Evolutionary conservation across 2,888 invertebrate genomes (phyloP).

Genomic region (Polyommatus iphigenia): DNA sequence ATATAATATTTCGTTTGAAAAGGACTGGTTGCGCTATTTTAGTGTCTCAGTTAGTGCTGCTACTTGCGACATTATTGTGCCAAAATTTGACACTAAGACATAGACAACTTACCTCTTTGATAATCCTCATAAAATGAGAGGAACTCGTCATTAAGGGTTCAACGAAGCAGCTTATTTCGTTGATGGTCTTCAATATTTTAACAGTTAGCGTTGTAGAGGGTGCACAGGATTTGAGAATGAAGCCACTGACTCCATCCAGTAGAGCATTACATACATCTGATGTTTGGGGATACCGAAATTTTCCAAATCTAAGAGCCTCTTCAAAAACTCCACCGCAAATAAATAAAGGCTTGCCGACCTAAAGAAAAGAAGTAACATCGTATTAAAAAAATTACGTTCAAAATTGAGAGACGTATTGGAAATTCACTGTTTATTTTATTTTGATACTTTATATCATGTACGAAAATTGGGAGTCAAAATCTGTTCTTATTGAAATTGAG

Average conservation of each 20-base stretch:
- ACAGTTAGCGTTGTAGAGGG: conserved; percentile 44
- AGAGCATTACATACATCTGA: conserved; percentile 59
- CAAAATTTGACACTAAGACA: too few species aligned
- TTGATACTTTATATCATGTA: background rate
- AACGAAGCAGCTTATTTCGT: conserved; percentile 52
- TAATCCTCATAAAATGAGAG: conserved; percentile 49
- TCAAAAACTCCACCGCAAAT: conserved; percentile 59
- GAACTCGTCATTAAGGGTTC: conserved; percentile 54
- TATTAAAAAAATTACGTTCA: background rate
- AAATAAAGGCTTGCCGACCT: conserved; percentile 64
- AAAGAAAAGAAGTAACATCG: conserved; percentile 34
- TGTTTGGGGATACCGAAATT: conserved; percentile 48
- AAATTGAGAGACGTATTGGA: background rate
- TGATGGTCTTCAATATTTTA: conserved; percentile 50
- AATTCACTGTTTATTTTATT: background rate
- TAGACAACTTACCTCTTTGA: conserved; percentile 49
- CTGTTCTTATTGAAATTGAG: background rate
- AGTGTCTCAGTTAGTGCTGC: too few species aligned
- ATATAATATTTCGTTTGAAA: too few species aligned
- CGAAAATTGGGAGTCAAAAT: background rate
- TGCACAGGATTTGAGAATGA: conserved; percentile 50
- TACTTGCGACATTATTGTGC: too few species aligned
- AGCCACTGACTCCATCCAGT: conserved; percentile 60
- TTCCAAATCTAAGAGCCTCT: conserved; percentile 46
- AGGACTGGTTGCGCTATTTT: too few species aligned